Conservation (phyloP, 2,797 vertebrate genomes). For the Sebastes hubbsi region DNA sequence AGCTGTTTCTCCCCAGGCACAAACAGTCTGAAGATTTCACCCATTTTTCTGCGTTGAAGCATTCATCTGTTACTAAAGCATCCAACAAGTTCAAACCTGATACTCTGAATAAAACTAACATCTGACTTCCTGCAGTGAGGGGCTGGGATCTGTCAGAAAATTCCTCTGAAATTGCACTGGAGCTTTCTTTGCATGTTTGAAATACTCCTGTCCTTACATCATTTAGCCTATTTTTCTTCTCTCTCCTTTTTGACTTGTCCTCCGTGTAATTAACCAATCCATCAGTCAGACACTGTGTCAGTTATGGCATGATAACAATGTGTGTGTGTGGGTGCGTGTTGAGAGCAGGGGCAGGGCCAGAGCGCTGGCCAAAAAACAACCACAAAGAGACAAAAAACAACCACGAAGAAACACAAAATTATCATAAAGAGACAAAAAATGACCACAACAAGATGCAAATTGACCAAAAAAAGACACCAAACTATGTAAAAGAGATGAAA, state of each 20-base stretch:
- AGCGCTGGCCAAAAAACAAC: not conserved
- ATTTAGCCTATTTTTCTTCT: conserved; percentile 49
- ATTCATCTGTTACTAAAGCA: conserved; percentile 39
- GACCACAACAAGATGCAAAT: not conserved
- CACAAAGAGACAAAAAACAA: not conserved
- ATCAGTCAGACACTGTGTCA: conserved; percentile 45
- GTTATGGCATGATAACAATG: conserved; percentile 28
- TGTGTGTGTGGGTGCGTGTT: not conserved
- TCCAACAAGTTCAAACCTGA: conserved; percentile 70
- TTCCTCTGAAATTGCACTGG: conserved; percentile 63
- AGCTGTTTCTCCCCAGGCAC: conserved; percentile 61
- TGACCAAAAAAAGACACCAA: not conserved
- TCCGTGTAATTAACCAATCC: conserved; percentile 52
- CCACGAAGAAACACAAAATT: not conserved
- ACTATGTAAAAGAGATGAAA: not conserved
- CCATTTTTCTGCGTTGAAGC: conserved; percentile 49
- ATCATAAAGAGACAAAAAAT: not conserved
- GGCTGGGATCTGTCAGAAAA: conserved; percentile 41
- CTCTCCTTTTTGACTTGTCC: conserved; percentile 10
- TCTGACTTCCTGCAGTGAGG: conserved; percentile 57
- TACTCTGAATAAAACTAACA: conserved; percentile 56
- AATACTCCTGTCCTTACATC: conserved; percentile 66
- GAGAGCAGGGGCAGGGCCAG: not conserved
- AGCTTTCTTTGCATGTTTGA: conserved; percentile 60
- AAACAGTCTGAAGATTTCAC: conserved; percentile 38